phyloP scores from a whole-genome alignment of 2,797 vertebrate genomes.

The Dermochelys coriacea region DNA sequence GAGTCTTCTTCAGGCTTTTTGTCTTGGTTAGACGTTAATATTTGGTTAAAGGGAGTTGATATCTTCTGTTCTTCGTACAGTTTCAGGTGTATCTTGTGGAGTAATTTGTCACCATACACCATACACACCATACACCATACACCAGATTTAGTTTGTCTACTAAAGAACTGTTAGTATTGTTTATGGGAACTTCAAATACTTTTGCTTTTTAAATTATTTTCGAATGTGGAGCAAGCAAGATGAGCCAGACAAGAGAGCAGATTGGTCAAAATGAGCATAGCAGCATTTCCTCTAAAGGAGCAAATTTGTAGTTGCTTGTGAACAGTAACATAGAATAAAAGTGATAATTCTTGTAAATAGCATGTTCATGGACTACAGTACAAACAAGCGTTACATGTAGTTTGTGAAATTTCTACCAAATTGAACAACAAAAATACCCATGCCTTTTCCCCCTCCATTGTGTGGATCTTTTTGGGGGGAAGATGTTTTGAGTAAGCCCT shows the following conservation, averaged over 20 bases:
- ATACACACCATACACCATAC: too few relatives aligned
- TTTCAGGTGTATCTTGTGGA: neutral
- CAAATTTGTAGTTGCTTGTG: neutral
- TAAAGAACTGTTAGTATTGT: neutral
- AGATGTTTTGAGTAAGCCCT: slow-evolving; percentile 36
- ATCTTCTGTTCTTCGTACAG: neutral
- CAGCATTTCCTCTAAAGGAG: neutral
- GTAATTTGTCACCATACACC: neutral
- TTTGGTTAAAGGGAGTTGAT: neutral
- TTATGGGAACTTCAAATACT: neutral
- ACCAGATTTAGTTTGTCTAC: neutral
- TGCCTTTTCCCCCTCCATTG: neutral
- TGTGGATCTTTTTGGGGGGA: neutral
- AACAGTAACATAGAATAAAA: neutral
- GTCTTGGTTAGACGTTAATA: neutral
- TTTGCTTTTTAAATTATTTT: neutral
- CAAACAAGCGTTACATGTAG: neutral
- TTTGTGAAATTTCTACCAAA: neutral
- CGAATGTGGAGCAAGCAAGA: neutral
- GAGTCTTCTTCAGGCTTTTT: neutral
- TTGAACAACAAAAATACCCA: neutral
- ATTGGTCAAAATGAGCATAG: neutral
- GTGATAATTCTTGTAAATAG: neutral
- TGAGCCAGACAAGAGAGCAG: neutral
- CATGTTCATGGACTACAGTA: neutral